These are phyloP conservation scores for Cataglyphis rosenhaueri DNA, from an alignment of 2,888 invertebrate genomes.

Conservation along the genomic window DNA sequence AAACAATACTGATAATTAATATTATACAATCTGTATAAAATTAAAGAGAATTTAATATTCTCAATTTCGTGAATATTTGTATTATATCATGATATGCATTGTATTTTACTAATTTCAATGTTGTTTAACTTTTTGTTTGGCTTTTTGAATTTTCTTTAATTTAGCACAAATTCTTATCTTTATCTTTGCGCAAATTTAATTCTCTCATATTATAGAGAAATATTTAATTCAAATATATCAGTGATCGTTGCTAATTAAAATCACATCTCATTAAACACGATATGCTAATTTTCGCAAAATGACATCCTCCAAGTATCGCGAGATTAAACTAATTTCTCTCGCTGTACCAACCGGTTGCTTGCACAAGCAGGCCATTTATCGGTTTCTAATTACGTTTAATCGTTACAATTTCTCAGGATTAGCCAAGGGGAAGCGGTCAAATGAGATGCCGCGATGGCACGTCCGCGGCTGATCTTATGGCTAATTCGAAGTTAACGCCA, in stretches of 20 bases:
- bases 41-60: background rate
- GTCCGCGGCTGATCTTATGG: constrained; percentile 68
- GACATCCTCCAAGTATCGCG: constrained; percentile 23
- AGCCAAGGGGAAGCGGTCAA: constrained; percentile 61
- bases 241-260: background rate
- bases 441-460: constrained; percentile 66
- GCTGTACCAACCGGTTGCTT: constrained; percentile 45
- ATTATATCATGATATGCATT: background rate
- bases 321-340: constrained; percentile 64
- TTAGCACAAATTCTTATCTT: background rate
- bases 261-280: background rate
- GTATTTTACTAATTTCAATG: background rate
- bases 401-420: constrained; percentile 72
- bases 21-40: background rate
- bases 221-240: background rate
- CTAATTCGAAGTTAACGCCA: constrained; percentile 69
- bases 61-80: background rate
- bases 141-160: too few relatives aligned
- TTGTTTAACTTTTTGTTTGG: background rate
- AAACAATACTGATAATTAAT: background rate
- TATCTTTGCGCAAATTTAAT: background rate
- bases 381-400: constrained; percentile 73
- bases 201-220: background rate
- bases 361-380: constrained; percentile 67
- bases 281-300: constrained; percentile 39